A percentile compares a stretch with the other conserved stretches of the same genome.
Conservation (phyloP, 2,797 vertebrate species). For the Tapera naevia region DNA sequence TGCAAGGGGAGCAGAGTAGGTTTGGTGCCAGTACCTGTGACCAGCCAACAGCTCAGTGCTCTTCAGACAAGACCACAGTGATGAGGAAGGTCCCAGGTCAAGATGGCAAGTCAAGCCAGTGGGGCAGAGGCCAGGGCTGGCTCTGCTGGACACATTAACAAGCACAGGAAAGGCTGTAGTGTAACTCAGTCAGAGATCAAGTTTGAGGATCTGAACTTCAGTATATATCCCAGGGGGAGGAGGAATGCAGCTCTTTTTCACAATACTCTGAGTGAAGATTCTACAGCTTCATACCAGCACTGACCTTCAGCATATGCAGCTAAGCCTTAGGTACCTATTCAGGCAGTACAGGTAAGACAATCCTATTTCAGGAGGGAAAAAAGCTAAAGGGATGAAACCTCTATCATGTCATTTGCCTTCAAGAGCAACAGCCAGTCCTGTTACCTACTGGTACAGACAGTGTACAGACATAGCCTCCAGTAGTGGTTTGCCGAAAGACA, state of each 20-base stretch:
- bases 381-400: neutral
- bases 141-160: neutral
- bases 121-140: rapidly evolving
- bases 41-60: neutral
- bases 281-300: neutral
- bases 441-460: neutral
- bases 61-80: rapidly evolving
- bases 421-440: neutral
- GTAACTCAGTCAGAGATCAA: neutral
- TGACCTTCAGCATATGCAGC: neutral
- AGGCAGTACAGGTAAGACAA: neutral
- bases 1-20: neutral
- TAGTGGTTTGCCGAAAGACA: neutral
- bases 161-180: too few species aligned
- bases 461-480: neutral
- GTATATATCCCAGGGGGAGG: neutral
- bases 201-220: neutral
- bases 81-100: neutral
- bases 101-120: rapidly evolving
- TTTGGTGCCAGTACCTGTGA: neutral
- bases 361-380: neutral
- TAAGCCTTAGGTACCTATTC: neutral
- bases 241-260: rapidly evolving
- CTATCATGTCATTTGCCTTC: neutral
- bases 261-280: neutral